These are phyloP conservation scores for Parauchenoglanis punctatus DNA, from an alignment of 2,797 vertebrate species.

Conservation along the genomic window DNA sequence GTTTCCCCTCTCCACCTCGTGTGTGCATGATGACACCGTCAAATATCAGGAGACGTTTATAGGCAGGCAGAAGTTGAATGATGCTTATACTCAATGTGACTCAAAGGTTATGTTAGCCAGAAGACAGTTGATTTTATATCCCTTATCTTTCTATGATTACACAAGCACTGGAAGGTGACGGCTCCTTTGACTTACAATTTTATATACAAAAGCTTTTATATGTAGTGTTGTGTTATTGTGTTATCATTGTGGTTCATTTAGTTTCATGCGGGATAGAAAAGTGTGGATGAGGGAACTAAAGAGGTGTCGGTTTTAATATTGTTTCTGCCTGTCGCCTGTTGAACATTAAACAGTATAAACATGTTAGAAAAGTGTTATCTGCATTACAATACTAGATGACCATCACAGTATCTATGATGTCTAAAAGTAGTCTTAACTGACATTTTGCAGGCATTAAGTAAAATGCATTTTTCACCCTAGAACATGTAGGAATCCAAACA, in stretches of 20 bases:
- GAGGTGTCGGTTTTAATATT: not conserved
- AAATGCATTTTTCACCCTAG: not conserved
- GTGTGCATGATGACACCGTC: not conserved
- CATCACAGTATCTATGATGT: not conserved
- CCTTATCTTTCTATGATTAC: not conserved
- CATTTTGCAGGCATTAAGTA: not conserved
- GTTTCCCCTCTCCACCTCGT: not conserved
- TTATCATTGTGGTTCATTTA: not conserved
- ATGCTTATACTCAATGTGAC: not conserved
- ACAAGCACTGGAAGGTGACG: constrained; percentile 7
- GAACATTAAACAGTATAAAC: not conserved
- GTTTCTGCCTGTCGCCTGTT: not conserved
- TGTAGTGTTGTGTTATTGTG: not conserved
- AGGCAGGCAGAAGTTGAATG: not conserved
- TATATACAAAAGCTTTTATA: not conserved
- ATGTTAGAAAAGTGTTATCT: not conserved
- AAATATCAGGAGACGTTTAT: not conserved
- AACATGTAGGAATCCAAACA: not conserved
- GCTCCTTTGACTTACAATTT: not conserved
- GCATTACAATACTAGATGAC: not conserved
- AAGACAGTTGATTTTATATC: not conserved
- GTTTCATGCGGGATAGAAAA: not conserved
- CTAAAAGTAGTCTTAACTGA: not conserved
- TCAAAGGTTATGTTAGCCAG: not conserved
- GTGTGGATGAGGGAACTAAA: not conserved